Conservation (phyloP, 2,113 vertebrate genomes). For the Brienomyrus brachyistius region DNA sequence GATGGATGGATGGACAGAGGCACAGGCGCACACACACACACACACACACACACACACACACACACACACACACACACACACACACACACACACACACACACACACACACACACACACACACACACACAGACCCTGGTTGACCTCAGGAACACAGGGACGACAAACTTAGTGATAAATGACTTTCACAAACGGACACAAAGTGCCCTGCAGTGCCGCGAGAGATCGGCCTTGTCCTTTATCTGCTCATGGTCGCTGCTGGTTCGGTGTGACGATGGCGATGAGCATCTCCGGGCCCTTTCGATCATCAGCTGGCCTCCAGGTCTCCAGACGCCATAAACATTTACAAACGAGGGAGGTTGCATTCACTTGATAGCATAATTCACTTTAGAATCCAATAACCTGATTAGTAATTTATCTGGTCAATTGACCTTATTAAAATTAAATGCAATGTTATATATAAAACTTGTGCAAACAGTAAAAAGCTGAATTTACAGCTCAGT, state of each 20-base stretch:
- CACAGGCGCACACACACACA: no score
- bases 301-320: neutral
- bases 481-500: neutral
- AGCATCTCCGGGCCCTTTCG: neutral
- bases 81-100: neutral
- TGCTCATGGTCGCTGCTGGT: neutral
- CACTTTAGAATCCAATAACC: neutral
- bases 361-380: neutral
- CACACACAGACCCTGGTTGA: neutral
- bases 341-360: neutral
- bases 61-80: neutral
- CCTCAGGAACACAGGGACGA: neutral
- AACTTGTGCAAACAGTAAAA: neutral
- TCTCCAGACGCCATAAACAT: neutral
- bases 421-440: neutral
- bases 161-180: neutral
- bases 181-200: neutral
- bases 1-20: neutral
- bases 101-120: no score
- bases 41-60: neutral
- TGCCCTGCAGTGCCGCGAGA: neutral
- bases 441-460: neutral
- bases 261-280: neutral
- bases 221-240: neutral
- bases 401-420: neutral